These are phyloP conservation scores for Yponomeuta malinellus DNA, from an alignment of 2,888 invertebrate species.

Conservation along the genomic window DNA sequence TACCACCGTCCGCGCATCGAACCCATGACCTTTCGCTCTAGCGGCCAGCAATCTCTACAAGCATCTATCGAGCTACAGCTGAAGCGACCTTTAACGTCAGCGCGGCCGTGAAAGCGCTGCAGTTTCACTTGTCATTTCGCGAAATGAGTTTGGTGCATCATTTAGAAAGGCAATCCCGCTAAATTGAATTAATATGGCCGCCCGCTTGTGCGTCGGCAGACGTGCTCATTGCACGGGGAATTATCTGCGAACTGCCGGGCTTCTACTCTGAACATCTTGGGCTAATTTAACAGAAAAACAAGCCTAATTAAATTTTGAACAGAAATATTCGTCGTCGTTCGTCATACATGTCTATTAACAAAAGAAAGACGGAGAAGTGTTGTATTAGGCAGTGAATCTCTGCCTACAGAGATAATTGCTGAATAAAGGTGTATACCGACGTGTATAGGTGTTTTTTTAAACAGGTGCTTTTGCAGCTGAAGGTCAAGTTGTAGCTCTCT, in stretches of 20 bases:
- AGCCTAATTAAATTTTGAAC: not conserved
- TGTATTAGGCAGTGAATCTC: no score
- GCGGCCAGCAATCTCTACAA: no score
- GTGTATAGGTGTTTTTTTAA: no score
- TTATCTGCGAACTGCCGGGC: conserved; percentile 1
- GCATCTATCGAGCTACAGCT: not conserved
- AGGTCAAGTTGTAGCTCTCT: no score
- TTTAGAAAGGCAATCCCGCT: conserved; percentile 61
- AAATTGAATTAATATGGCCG: conserved; percentile 50
- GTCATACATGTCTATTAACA: no score
- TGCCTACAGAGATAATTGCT: no score
- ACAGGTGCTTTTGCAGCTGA: no score
- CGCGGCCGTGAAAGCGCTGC: conserved; percentile 26
- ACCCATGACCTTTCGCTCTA: no score
- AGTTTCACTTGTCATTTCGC: conserved; percentile 63
- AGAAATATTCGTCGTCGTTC: no score
- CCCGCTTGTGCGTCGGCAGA: conserved; percentile 5
- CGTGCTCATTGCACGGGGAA: conserved; percentile 2
- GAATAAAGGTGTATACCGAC: no score
- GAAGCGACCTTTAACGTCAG: not conserved
- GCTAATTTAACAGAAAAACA: not conserved
- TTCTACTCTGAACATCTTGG: not conserved
- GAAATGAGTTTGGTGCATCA: conserved; percentile 67
- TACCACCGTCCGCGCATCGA: no score
- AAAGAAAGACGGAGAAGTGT: no score